phyloP scores from a whole-genome alignment of 1,140 invertebrate genomes.

The Zophobas atratus region DNA sequence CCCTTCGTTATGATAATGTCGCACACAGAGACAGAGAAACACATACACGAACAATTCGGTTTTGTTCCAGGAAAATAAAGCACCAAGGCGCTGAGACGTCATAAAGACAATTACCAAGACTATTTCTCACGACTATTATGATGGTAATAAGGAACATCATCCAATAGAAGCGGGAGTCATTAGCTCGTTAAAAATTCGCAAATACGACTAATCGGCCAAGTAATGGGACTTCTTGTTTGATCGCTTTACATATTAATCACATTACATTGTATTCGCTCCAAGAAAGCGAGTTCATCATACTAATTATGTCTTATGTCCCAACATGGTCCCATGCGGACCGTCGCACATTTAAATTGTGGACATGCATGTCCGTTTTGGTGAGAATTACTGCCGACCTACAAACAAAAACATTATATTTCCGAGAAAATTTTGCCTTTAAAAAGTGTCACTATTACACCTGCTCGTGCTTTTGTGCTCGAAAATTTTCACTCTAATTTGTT shows the following conservation, averaged over 20 bases:
- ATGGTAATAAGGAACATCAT: conserved; percentile 37
- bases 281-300: no score
- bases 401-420: no score
- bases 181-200: conserved; percentile 32
- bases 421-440: no score
- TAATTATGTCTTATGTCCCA: no score
- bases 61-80: conserved; percentile 35
- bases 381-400: no score
- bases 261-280: neutral
- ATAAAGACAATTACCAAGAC: conserved; percentile 42
- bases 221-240: conserved; percentile 27
- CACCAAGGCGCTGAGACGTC: conserved; percentile 29
- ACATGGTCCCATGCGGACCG: no score
- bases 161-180: neutral
- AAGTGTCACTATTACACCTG: no score
- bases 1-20: conserved; percentile 33
- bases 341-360: no score
- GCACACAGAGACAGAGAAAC: conserved; percentile 22
- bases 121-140: conserved; percentile 35
- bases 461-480: no score
- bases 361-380: no score
- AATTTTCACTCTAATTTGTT: no score
- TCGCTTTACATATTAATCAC: neutral
- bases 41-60: conserved; percentile 34
- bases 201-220: conserved; percentile 12